A percentile compares a stretch with the other conserved stretches of the same genome.
Evolutionary conservation across 2,888 invertebrate species (phyloP).

Genomic region (Cactoblastis cactorum): DNA sequence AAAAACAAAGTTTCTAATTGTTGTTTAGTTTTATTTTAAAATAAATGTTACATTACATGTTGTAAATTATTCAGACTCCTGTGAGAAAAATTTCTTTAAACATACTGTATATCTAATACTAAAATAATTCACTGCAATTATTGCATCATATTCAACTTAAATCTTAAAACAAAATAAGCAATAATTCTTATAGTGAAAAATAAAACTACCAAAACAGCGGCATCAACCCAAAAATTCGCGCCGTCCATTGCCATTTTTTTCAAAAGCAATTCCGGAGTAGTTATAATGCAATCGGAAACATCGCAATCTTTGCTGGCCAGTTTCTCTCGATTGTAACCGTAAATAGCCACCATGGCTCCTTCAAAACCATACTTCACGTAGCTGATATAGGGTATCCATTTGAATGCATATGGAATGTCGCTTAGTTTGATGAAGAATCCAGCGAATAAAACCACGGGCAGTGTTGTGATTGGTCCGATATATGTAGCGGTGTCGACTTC

Average conservation of each 20-base stretch:
- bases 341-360: conserved; percentile 93
- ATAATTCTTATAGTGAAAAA: conserved; percentile 88
- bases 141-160: conserved; percentile 83
- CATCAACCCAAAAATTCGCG: conserved; percentile 90
- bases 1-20: no score
- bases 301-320: conserved; percentile 46
- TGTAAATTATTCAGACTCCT: not conserved
- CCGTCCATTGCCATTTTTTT: conserved; percentile 91
- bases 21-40: no score
- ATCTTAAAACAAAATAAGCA: conserved; percentile 90
- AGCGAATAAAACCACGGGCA: conserved; percentile 94
- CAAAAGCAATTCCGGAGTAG: conserved; percentile 87
- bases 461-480: conserved; percentile 92
- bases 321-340: conserved; percentile 90
- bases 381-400: conserved; percentile 93
- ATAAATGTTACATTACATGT: no score
- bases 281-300: conserved; percentile 83
- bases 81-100: not conserved
- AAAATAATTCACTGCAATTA: conserved; percentile 33
- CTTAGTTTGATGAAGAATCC: conserved; percentile 96
- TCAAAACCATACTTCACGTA: conserved; percentile 95
- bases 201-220: conserved; percentile 87
- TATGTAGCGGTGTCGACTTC: conserved; percentile 89
- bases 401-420: conserved; percentile 92
- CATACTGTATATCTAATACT: no score